A percentile compares a stretch with the other conserved stretches of the same genome.
phyloP scores from a whole-genome alignment of 30 jellyfish, hydroid and myxozoan species.

The Turritopsis rubra region DNA sequence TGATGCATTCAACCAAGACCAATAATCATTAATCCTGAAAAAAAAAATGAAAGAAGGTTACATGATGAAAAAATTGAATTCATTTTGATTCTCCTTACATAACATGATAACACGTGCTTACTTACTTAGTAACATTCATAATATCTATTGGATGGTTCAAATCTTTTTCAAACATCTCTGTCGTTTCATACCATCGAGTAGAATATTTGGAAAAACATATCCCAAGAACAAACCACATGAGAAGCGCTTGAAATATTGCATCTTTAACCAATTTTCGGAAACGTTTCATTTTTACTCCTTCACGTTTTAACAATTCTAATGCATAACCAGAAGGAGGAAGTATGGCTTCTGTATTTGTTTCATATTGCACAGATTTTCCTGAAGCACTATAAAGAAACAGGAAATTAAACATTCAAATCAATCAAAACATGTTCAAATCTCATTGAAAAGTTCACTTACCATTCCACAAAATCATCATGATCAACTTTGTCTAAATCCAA shows the following conservation, averaged over 20 bases:
- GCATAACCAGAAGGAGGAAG: slow-evolving; percentile 72
- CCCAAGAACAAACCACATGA: slow-evolving; percentile 60
- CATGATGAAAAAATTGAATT: not conserved
- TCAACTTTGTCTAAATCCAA: slow-evolving; percentile 56
- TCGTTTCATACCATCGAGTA: not conserved
- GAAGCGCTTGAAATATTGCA: slow-evolving; percentile 36
- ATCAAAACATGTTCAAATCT: no score
- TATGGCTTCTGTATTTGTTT: not conserved
- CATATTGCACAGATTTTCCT: not conserved
- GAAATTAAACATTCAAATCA: not conserved
- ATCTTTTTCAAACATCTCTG: not conserved
- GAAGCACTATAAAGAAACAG: not conserved
- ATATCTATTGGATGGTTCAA: slow-evolving; percentile 8
- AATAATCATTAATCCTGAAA: slow-evolving; percentile 42
- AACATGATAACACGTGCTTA: no score
- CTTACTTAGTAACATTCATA: not conserved
- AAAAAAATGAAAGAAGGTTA: not conserved
- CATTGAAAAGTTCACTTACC: slow-evolving; percentile 54
- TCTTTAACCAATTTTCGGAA: slow-evolving; percentile 39
- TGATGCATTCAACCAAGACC: slow-evolving; percentile 70
- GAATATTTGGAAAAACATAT: slow-evolving; percentile 40
- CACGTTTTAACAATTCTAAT: slow-evolving; percentile 56
- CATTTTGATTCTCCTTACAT: not conserved
- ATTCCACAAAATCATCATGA: slow-evolving; percentile 59
- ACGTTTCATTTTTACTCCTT: slow-evolving; percentile 52